These are phyloP conservation scores for Hyla sarda DNA, from an alignment of 2,113 vertebrate genomes.

Conservation along the genomic window DNA sequence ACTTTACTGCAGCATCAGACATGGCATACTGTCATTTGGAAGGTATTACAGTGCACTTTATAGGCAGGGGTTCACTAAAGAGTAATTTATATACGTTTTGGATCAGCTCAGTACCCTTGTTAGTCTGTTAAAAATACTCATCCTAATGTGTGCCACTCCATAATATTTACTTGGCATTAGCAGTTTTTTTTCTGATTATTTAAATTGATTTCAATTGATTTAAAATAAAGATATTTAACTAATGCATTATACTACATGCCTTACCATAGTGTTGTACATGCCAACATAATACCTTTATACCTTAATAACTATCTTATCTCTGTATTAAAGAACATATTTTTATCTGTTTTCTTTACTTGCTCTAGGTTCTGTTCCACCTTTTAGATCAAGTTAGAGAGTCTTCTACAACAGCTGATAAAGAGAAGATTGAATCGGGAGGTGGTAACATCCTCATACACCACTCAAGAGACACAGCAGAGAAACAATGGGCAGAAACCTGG, in stretches of 20 bases:
- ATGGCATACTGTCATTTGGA: constrained; percentile 97
- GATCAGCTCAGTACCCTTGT: too few species aligned
- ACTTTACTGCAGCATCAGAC: constrained; percentile 94
- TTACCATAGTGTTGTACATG: neutral
- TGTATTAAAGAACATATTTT: neutral
- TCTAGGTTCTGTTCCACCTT: constrained; percentile 93
- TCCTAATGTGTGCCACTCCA: neutral
- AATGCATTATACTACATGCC: neutral
- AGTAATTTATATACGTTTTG: neutral
- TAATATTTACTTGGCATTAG: neutral
- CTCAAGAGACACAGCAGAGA: constrained; percentile 98
- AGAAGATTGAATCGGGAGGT: constrained; percentile 98
- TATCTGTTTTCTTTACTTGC: constrained; percentile 53
- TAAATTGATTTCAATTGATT: too few species aligned
- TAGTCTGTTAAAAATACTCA: too few species aligned
- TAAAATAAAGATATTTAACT: too few species aligned
- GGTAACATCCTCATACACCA: constrained; percentile 99
- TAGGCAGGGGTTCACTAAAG: neutral
- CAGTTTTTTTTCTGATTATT: too few species aligned
- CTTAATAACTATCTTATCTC: neutral
- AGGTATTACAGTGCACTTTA: constrained; percentile 70
- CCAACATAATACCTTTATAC: neutral
- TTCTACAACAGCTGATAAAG: constrained; percentile 96
- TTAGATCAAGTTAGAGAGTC: constrained; percentile 91
- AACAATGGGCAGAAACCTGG: constrained; percentile 99